phyloP scores from a whole-genome alignment of 2,113 vertebrate genomes.

The Hylia prasina region DNA sequence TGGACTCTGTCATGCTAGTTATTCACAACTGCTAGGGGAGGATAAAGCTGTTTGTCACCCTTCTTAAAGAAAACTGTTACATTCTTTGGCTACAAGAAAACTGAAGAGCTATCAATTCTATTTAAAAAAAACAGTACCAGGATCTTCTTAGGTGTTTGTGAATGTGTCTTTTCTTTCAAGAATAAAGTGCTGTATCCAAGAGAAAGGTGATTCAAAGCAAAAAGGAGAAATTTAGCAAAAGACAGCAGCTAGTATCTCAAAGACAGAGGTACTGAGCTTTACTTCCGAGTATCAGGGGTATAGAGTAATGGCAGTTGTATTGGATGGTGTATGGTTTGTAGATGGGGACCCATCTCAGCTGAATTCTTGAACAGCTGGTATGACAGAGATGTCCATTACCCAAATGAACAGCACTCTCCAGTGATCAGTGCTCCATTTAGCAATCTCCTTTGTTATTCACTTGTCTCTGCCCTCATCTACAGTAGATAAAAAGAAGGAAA shows the following conservation, averaged over 20 bases:
- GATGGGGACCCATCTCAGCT: slow-evolving; percentile 79
- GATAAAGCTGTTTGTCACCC: neutral
- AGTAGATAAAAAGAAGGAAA: slow-evolving; percentile 63
- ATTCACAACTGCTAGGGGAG: neutral
- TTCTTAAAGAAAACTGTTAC: neutral
- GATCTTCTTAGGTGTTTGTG: neutral
- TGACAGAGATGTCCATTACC: slow-evolving; percentile 89
- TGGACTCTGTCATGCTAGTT: neutral
- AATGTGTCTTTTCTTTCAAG: neutral
- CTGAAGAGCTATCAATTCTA: neutral
- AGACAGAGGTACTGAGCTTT: slow-evolving; percentile 50
- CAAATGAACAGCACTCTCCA: slow-evolving; percentile 90
- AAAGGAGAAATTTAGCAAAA: slow-evolving; percentile 6
- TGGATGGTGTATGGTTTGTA: slow-evolving; percentile 66
- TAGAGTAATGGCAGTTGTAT: slow-evolving; percentile 51
- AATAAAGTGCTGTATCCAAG: neutral
- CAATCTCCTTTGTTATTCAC: slow-evolving; percentile 79
- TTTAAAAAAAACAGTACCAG: neutral
- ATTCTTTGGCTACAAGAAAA: neutral
- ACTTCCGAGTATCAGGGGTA: slow-evolving; percentile 38
- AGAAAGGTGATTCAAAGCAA: slow-evolving; percentile 20
- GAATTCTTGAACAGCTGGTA: slow-evolving; percentile 79
- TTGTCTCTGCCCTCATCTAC: slow-evolving; percentile 75
- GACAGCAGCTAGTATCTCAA: slow-evolving; percentile 19
- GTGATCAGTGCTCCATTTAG: slow-evolving; percentile 84